A percentile compares a stretch with the other conserved stretches of the same genome.
Conservation (phyloP, 37 sponge, comb jelly and placozoan species). For the Theonella swinhoei region DNA sequence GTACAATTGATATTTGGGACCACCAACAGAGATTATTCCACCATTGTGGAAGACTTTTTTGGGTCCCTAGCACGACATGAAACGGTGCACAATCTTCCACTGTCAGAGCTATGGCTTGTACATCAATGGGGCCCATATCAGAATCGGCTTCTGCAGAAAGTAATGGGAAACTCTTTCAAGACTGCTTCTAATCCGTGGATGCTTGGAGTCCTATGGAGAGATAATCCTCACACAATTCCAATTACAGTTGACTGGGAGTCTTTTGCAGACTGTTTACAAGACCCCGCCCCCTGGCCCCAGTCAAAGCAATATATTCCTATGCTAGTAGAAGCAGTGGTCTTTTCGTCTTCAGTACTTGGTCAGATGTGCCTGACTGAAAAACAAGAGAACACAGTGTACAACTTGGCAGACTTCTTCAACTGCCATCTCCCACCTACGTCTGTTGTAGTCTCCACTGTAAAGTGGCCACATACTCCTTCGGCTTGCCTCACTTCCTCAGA, state of each 20-base stretch:
- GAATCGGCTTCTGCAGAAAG: conserved; percentile 6
- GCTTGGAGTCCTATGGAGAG: not conserved
- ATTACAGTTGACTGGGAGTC: conserved; percentile 54
- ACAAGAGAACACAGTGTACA: not conserved
- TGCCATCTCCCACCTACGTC: not conserved
- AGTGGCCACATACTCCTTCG: conserved; percentile 34
- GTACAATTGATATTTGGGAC: not conserved
- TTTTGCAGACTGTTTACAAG: conserved; percentile 24
- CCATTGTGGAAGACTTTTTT: conserved; percentile 17
- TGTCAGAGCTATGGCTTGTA: conserved; percentile 30
- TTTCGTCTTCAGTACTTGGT: conserved; percentile 40
- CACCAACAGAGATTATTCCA: not conserved
- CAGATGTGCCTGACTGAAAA: conserved; percentile 1
- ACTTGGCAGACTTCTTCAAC: not conserved
- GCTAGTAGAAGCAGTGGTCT: conserved; percentile 38
- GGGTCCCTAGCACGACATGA: not conserved
- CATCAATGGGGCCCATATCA: conserved; percentile 42
- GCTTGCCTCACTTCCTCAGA: not conserved
- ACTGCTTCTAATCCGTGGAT: conserved; percentile 50
- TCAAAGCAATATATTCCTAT: not conserved
- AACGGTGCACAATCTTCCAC: not conserved
- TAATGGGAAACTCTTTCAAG: not conserved
- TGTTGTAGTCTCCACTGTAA: conserved; percentile 17
- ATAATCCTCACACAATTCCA: not conserved
- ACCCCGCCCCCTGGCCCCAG: not conserved